Base-by-base conservation (phyloP, 2,888 invertebrate species). In the Thereva nobilitata region DNA sequence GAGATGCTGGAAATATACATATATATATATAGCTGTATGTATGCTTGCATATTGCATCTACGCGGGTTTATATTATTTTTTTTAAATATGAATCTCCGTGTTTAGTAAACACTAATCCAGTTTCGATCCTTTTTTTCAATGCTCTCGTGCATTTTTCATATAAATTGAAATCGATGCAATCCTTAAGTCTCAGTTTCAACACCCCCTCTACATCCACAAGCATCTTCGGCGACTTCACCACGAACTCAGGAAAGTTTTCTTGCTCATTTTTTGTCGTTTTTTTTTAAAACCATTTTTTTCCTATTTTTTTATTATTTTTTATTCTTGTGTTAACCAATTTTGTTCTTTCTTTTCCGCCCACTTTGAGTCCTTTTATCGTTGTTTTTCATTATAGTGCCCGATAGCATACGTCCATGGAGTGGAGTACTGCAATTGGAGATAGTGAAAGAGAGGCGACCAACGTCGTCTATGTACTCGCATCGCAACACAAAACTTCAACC, bases 301-400 rank as follows among this genome's bases (percentile, higher is more conserved):
- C 7, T 10, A 47, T 49, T 55, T 45, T 50, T 50, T 64, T 9
- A 41, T 12, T 10, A 40, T 38, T 12, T 56, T 23, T 44, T 35
- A n/a, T 40, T 55, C 66, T 67, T 67, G 53, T 47, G 45, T 47
- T 63, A 63, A 61, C 54, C 65, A 67, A 64, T 67, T 66, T 67
- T 68, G 55, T 66, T 67, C 55, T 59, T 68, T 70, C 67, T 70
- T 66, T 69, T 66, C 67, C 66, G 66, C 67, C 70, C 66, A 59
- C 59, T 70, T 66, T 56, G 63, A 59, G 54, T 68, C 64, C 64
- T 70, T 64, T 63, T 67, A 50, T 53, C 41, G 55, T 61, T 67
- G 41, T 49, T 50, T 50, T 61, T 61, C 50, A 44, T 41, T 61
- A 61, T 61, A 61, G 61, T 61, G 61, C 50, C 61, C 61, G 61